Base-by-base conservation (phyloP, 1,140 invertebrate species). In the Drosophila subpulchrella region DNA sequence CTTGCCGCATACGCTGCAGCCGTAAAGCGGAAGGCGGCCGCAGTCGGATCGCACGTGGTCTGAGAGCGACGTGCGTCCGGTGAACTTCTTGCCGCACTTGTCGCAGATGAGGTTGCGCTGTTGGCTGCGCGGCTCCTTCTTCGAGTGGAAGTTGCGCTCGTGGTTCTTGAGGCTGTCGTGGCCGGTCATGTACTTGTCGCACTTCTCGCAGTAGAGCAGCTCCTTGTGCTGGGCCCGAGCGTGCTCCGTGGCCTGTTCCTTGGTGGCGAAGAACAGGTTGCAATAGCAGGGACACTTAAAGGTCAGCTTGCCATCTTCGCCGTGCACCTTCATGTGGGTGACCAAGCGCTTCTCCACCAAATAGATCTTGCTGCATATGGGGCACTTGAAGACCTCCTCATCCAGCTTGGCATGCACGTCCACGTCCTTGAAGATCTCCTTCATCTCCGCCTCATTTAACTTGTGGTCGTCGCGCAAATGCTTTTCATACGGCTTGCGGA, bases 271-370 rank as follows among this genome's bases (percentile, higher is more conserved):
- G 60, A 78, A 89, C 27, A 82, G 54, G 38, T 88, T 88, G 68
- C 93, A 92, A 60, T 92, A 93, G 68, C 92, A 93, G 20, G 91
- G 90, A 57, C 93, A 93, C 61, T 93, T 93, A 39, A 86, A 80
- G 3, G 66, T 86, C 13, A 91, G 58, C 11, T 56, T 91, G 48
- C 91, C 91, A 44, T 92, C 82, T 13, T 72, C 67, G 53, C 90
- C 91, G 55, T 92, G 91, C 32, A 90, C 73, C 46, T 85, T 81
- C 62, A 91, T 81, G 53, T 92, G 91, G 32, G 81, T 75, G n/a
- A 74, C 75, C 3, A 92, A 67, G 42, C 90, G 91, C 38, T 92
- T 92, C 46, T 91, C 91, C 20, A 92, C 81, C 47, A 92, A 57
- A 54, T 92, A 92, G 15, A 92, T 92, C 48, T 92, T 92, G 44